Base-by-base conservation (phyloP, 2,888 invertebrate species). In the Sarcophaga rosellei region DNA sequence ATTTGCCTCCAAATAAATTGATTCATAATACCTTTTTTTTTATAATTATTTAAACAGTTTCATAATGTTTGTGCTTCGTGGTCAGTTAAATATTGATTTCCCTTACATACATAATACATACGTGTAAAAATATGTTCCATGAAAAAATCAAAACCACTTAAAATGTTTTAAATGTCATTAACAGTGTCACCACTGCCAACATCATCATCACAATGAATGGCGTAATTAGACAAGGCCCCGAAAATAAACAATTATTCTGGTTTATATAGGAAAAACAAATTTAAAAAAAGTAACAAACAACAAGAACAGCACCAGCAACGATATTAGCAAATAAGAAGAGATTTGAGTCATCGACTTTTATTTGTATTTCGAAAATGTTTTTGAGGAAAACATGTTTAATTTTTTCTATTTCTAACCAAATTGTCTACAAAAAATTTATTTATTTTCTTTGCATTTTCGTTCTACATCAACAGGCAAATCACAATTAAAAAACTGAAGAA, bases 381-480 rank as follows among this genome's bases (percentile, higher is more conserved):
- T 53, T 53, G 1, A 53, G 53, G 15, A 15, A 53, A 53, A 53
- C 53, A 53, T 17, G 15, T 53, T 53, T 15, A 53, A 15, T 4
- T 12, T 53, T 1, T 53, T 53, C 17, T 53, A 53, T 53, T 53
- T 53, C 12, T 15, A 53, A 53, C 53, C 17, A 53, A 53, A 53
- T 53, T 53, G 53, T 10, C 53, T 53, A 53, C 17, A 17, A 53
- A 53, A 53, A 53, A 53, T 17, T 53, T 2, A 0, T 10, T 2
- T 35, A 8, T 35, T 8, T 35, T 10, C 35, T 53, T 53, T 47
- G 0, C 47, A 47, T 47, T 47, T 47, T 47, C 53, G 5, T 15
- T 35, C 77, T 68, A 78, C 73, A 78, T 73, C 68, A 77, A 66
- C 35, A 73, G 53, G 73, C 53, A 78, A 83, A 78, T 83, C 77